Percentiles rank a stretch among this genome's conserved stretches.
Evolutionary conservation across 2,797 vertebrate genomes (phyloP).

Genomic region (Anas acuta): DNA sequence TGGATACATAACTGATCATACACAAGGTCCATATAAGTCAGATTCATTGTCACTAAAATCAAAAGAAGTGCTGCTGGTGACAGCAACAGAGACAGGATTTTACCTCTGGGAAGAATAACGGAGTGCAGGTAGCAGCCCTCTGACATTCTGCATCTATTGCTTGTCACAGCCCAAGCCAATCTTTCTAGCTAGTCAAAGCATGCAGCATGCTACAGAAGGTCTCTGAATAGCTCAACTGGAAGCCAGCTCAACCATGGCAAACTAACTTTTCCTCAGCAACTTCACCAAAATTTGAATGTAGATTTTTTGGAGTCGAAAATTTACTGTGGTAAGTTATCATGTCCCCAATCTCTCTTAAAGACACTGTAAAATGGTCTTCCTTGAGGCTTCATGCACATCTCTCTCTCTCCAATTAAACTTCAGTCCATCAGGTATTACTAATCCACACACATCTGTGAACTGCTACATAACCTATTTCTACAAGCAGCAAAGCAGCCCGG

Average conservation of each 20-base stretch:
- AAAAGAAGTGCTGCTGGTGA: not conserved
- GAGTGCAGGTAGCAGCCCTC: not conserved
- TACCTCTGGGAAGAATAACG: not conserved
- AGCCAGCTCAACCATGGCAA: not conserved
- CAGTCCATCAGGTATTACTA: not conserved
- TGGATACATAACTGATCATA: not conserved
- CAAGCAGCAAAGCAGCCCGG: not conserved
- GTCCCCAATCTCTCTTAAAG: not conserved
- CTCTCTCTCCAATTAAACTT: not conserved
- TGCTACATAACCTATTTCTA: not conserved
- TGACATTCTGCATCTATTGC: not conserved
- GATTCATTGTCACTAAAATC: not conserved
- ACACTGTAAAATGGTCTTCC: not conserved
- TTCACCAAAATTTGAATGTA: not conserved
- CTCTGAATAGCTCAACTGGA: not conserved
- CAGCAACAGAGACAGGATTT: conserved; percentile 19
- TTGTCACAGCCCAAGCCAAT: not conserved
- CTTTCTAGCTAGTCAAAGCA: not conserved
- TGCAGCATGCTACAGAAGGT: not conserved
- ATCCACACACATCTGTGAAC: not conserved
- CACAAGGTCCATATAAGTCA: not conserved
- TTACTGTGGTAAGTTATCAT: not conserved
- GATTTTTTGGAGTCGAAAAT: not conserved
- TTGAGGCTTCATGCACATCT: not conserved
- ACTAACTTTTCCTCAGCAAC: not conserved